Conservation (phyloP, 2,113 vertebrate species). For the Urocynchramus pylzowi region DNA sequence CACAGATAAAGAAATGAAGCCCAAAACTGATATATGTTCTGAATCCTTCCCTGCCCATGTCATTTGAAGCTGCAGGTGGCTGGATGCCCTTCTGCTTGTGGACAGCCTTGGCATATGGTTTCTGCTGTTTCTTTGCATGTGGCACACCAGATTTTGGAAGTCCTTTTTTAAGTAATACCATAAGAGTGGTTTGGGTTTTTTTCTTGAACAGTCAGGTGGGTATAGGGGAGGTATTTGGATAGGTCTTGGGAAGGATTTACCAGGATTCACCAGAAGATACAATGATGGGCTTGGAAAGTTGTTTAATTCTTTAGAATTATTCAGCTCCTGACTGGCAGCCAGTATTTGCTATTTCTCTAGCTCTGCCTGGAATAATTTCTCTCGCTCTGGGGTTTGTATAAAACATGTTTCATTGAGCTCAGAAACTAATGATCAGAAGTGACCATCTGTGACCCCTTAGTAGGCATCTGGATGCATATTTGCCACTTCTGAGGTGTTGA, state of each 20-base stretch:
- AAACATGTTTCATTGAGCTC: neutral
- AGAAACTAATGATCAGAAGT: neutral
- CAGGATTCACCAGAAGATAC: neutral
- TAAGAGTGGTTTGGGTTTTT: neutral
- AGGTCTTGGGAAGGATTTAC: neutral
- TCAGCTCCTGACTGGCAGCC: neutral
- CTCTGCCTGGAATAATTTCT: neutral
- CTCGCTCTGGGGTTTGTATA: neutral
- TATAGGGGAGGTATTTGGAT: neutral
- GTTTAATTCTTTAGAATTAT: neutral
- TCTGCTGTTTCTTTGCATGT: neutral
- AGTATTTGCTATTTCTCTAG: neutral
- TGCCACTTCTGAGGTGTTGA: neutral
- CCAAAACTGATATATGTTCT: neutral
- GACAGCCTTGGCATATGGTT: neutral
- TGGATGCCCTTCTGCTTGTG: neutral
- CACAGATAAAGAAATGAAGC: neutral
- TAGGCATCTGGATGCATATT: neutral
- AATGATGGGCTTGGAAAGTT: neutral
- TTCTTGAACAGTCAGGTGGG: neutral
- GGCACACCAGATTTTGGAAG: neutral
- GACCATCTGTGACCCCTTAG: conserved; percentile 21
- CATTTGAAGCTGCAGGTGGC: neutral
- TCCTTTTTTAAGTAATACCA: neutral
- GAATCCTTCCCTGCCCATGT: neutral